Conservation (phyloP, 2,888 invertebrate species). For the Spisula solida region DNA sequence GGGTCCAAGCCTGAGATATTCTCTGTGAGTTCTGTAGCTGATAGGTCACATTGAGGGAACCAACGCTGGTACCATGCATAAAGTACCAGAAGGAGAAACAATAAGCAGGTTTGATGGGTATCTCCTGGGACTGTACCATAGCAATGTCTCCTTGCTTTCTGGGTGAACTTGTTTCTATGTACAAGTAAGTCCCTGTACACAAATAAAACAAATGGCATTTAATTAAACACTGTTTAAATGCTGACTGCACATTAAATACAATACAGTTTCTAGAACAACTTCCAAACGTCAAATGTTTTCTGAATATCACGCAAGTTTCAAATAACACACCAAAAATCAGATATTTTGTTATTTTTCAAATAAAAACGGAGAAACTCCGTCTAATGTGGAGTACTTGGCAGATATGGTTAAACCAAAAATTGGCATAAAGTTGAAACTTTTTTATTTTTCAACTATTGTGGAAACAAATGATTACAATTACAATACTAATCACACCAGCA, state of each 20-base stretch:
- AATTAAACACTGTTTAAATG: too few relatives aligned
- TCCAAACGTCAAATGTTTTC: too few relatives aligned
- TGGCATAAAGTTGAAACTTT: neutral
- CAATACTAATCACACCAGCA: too few relatives aligned
- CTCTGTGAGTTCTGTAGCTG: slow-evolving; percentile 49
- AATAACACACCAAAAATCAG: too few relatives aligned
- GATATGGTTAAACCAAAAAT: neutral
- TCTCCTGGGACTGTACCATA: slow-evolving; percentile 76
- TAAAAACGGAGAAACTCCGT: too few relatives aligned
- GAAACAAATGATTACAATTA: too few relatives aligned
- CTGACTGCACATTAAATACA: too few relatives aligned
- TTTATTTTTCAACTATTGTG: too few relatives aligned
- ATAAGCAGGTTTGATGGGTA: slow-evolving; percentile 68
- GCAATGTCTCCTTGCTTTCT: slow-evolving; percentile 77
- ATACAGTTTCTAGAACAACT: neutral
- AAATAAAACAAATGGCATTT: neutral
- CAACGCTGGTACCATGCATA: slow-evolving; percentile 82
- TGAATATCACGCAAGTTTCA: too few relatives aligned
- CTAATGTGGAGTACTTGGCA: too few relatives aligned
- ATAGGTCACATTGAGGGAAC: slow-evolving; percentile 78
- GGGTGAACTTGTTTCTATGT: slow-evolving; percentile 80
- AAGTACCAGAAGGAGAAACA: slow-evolving; percentile 85
- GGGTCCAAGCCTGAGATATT: slow-evolving; percentile 63
- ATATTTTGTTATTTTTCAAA: too few relatives aligned
- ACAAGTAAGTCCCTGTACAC: slow-evolving; percentile 79